These are phyloP conservation scores for Acanthis flammea DNA, from an alignment of 2,797 vertebrate species.

Conservation along the genomic window DNA sequence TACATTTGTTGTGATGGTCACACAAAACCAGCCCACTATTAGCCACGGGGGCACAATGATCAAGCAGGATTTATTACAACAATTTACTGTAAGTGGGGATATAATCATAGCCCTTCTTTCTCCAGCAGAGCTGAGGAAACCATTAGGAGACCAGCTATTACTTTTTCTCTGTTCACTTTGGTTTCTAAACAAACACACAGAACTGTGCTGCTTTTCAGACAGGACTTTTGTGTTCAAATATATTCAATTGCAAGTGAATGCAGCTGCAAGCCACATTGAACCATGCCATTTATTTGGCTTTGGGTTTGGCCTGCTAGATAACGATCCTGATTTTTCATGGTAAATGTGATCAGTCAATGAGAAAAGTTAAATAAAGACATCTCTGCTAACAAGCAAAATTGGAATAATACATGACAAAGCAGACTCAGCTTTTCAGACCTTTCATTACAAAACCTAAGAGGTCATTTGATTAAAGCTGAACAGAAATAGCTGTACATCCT, in stretches of 20 bases:
- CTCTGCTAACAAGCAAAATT: conserved; percentile 28
- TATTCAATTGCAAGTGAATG: not conserved
- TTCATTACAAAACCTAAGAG: not conserved
- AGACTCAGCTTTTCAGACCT: not conserved
- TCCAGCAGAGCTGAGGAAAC: not conserved
- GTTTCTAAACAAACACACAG: not conserved
- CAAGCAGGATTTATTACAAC: conserved; percentile 7
- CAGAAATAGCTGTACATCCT: not conserved
- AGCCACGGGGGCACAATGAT: not conserved
- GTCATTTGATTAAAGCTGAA: not conserved
- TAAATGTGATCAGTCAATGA: conserved; percentile 13
- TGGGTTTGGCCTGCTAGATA: conserved; percentile 5
- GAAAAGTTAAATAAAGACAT: conserved; percentile 42
- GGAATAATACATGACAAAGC: conserved; percentile 18
- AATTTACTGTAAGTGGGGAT: not conserved
- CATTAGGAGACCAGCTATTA: not conserved
- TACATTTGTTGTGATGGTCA: not conserved
- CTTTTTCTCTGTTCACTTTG: not conserved
- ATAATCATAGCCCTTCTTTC: not conserved
- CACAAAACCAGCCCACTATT: not conserved
- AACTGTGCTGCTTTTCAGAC: not conserved
- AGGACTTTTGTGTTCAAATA: not conserved
- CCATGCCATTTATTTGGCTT: not conserved
- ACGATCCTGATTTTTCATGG: not conserved
- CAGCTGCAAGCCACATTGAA: not conserved